These are phyloP conservation scores for Drosophila repleta DNA, from an alignment of 1,140 invertebrate genomes.

Conservation along the genomic window DNA sequence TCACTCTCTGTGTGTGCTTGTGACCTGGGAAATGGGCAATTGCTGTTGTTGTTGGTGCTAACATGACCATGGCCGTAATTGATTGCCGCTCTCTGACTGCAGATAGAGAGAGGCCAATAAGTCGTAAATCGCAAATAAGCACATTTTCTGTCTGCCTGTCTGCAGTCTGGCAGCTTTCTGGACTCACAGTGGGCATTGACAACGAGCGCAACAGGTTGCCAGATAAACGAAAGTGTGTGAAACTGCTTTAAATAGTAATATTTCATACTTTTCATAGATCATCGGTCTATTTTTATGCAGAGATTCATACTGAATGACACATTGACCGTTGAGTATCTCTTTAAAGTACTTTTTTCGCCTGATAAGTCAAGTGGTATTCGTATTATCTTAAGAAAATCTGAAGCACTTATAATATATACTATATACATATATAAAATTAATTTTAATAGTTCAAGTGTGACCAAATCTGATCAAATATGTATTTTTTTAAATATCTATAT, in stretches of 20 bases:
- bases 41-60: conserved; percentile 37
- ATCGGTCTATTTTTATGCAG: not conserved
- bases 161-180: conserved; percentile 22
- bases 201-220: conserved; percentile 7
- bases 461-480: no score
- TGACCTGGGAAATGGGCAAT: conserved; percentile 64
- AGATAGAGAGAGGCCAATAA: conserved; percentile 13
- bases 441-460: not conserved
- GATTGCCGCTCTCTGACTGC: conserved; percentile 42
- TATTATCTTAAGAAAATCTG: not conserved
- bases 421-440: no score
- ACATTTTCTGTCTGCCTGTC: conserved; percentile 10
- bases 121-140: conserved; percentile 19
- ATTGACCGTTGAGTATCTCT: not conserved
- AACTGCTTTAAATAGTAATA: no score
- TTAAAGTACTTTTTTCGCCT: not conserved
- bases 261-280: no score
- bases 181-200: not conserved
- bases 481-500: no score
- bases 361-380: not conserved
- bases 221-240: not conserved
- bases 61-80: conserved; percentile 73
- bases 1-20: conserved; percentile 4
- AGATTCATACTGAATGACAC: not conserved
- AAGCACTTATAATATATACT: not conserved